phyloP scores from a whole-genome alignment of 2,888 invertebrate species.

The Polyommatus iphigenia region DNA sequence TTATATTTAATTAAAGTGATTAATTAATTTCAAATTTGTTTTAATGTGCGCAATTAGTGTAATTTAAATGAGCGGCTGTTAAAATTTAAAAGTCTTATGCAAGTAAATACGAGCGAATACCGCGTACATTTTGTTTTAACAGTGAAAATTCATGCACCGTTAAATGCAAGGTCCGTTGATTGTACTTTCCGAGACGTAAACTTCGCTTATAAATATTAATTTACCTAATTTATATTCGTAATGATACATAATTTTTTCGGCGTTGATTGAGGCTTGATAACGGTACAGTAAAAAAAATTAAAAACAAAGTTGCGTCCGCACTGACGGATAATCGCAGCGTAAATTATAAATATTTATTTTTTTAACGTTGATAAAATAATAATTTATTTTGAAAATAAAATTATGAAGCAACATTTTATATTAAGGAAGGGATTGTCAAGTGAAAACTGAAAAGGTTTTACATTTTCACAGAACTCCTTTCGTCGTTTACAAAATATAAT shows the following conservation, averaged over 20 bases:
- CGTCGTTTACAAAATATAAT: neutral
- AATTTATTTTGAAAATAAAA: neutral
- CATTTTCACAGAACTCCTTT: neutral
- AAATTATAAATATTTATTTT: neutral
- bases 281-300: neutral
- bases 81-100: neutral
- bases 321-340: neutral
- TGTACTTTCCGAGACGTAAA: neutral
- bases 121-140: neutral
- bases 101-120: neutral
- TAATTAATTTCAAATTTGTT: neutral
- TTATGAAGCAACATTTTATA: neutral
- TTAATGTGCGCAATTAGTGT: neutral
- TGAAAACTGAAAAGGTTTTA: neutral
- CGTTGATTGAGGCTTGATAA: neutral
- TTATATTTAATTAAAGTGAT: neutral
- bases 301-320: neutral
- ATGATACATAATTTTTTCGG: neutral
- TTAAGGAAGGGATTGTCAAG: neutral
- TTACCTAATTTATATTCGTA: neutral
- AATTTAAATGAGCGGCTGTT: neutral
- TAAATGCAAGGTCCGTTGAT: constrained; percentile 9
- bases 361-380: neutral
- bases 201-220: neutral
- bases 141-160: constrained; percentile 2